A percentile compares a stretch with the other conserved stretches of the same genome.
Conservation (phyloP, 2,113 vertebrate species). For the Misgurnus anguillicaudatus region DNA sequence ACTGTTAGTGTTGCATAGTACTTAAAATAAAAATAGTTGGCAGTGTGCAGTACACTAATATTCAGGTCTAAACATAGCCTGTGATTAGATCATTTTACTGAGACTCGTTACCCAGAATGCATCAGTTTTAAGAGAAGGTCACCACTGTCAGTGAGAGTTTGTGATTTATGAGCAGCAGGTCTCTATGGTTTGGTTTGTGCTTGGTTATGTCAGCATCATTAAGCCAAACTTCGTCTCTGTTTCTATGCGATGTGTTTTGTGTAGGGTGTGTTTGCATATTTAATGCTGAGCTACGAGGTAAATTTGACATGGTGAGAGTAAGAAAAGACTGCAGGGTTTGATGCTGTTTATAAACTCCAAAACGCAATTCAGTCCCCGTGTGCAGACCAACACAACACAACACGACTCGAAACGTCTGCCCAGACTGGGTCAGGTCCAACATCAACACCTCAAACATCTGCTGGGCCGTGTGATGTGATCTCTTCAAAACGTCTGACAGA, state of each 20-base stretch:
- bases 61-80: neutral
- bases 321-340: neutral
- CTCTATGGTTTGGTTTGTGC: neutral
- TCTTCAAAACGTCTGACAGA: neutral
- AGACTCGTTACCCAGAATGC: constrained; percentile 3
- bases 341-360: neutral
- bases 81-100: neutral
- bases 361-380: too few species aligned
- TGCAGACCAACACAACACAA: neutral
- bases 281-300: neutral
- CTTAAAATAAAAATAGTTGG: neutral
- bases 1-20: neutral
- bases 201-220: neutral
- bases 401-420: constrained; percentile 37
- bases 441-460: constrained; percentile 40
- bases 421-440: neutral
- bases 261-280: neutral
- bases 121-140: constrained; percentile 34
- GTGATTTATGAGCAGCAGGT: constrained; percentile 17
- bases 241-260: neutral
- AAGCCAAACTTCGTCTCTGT: neutral
- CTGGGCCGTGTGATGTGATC: constrained; percentile 26
- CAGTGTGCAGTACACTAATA: neutral
- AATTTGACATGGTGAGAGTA: neutral
- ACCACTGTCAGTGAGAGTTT: constrained; percentile 18